Base-by-base conservation (phyloP, 1,140 invertebrate species). In the Drosophila jambulina region DNA sequence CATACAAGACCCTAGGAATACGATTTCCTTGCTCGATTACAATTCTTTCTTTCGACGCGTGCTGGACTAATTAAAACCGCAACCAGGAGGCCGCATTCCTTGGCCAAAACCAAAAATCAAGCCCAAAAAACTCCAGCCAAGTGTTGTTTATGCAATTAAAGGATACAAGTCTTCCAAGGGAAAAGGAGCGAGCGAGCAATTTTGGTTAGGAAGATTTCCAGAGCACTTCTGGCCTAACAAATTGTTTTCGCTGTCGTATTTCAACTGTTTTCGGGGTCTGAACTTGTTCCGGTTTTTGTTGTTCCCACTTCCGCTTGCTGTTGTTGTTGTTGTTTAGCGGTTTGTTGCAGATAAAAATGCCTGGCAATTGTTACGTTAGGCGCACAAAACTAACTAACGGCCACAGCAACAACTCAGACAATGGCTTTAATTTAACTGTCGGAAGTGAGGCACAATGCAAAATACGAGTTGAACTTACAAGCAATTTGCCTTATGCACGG, bases 371-470 rank as follows among this genome's bases (percentile, higher is more conserved):
- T 90, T 88, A 87, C 84, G 75, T 90, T 90, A 90, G 85, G 76
- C 69, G 76, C 69, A 63, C 71, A 79, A 80, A 78, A 68, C 78
- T 61, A 79, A 83, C 75, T 53, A 80, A 83, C 56, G 64, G 77
- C 70, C 71, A 74, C 78, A 82, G 65, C 74, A 85, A 76, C 70
- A 85, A 76, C 49, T 53, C 75, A 86, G 85, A 88, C 85, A 88
- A 88, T 88, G 78, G 78, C 90, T 91, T 91, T 91, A 91, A 91
- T 91, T 91, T 91, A 91, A 91, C 90, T 91, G 90, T 91, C 90
- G 90, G 90, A 91, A 91, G 81, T 87, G 80, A 84, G 80, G 65
- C 79, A 88, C 75, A 91, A 84, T 91, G 84, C 79, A 82, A 91
- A 91, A 91, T 91, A 91, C 82, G 85, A 90, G 86, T 86, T 90